Base-by-base conservation (phyloP, 2,113 vertebrate genomes). In the Otolemur garnettii region DNA sequence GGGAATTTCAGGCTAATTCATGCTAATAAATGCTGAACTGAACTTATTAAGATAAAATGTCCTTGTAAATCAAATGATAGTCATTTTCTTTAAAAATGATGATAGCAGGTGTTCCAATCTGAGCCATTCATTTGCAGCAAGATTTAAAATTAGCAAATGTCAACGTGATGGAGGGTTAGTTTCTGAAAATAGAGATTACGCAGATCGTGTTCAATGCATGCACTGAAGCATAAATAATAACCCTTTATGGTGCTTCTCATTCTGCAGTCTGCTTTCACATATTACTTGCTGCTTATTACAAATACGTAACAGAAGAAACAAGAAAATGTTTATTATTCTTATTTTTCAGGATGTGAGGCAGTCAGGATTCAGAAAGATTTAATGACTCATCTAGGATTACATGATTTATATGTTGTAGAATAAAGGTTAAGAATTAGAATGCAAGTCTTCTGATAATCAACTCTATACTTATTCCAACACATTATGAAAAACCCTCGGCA, bases 141-240 rank as follows among this genome's bases (percentile, higher is more conserved):
- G 97, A 96, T 94, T 98, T 97, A 97, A 97, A 97, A 98, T 98
- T 97, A 97, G 96, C 80, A 97, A 97, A 96, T 96, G 97, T 96
- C 97, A 97, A 93, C 93, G 90, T 96, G 97, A 98, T 96, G 38
- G 83, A 98, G 89, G 45, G 59, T 94, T 84, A 35, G 59, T 87
- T 93, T 94, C 96, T 30, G 24, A 97, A 96, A 96, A 96, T 93
- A 96, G 55, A 81, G 93, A 93, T 91, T 90, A 97, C 7, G 12
- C 83, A 86, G 82, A 83, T 79, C 85, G 90, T 53, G 71, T 72
- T 94, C 91, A 60, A 71, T 62, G 83, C 59, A 78, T 59, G 79
- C 75, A 84, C 5, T 72, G 87, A 90, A 84, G 71, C 91, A 94
- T 94, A 90, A 91, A 91, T 94, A 90, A 90, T 84, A 45, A 91